A percentile compares a stretch with the other conserved stretches of the same genome.
Conservation (phyloP, 1,140 invertebrate species). For the Tetraneura akinire region DNA sequence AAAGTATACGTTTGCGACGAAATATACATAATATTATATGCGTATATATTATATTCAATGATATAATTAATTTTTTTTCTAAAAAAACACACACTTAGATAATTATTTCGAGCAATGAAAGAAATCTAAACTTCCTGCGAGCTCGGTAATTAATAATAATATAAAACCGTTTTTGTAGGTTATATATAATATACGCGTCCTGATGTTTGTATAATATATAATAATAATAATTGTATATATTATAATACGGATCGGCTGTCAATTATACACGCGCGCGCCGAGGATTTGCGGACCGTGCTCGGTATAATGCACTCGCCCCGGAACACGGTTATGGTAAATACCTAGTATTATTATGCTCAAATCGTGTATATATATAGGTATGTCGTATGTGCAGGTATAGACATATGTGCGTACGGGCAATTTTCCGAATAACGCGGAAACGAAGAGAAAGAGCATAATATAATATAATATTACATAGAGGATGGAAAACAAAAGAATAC, state of each 20-base stretch:
- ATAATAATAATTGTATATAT: no score
- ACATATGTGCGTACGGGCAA: not conserved
- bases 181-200: not conserved
- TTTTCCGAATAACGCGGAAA: constrained; percentile 5
- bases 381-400: no score
- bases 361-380: not conserved
- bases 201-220: no score
- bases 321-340: not conserved
- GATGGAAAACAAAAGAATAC: no score
- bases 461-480: no score
- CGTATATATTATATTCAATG: not conserved
- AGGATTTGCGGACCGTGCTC: constrained; percentile 11
- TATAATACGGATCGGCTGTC: constrained; percentile 29
- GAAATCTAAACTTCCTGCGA: constrained; percentile 40
- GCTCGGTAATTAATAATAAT: not conserved
- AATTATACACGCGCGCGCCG: no score
- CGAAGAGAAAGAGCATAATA: no score
- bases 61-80: not conserved
- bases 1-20: no score
- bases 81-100: not conserved
- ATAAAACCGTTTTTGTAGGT: not conserved
- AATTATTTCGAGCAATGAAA: constrained; percentile 44
- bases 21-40: not conserved
- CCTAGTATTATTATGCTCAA: not conserved
- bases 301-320: not conserved